A percentile compares a stretch with the other conserved stretches of the same genome.
Evolutionary conservation across 1,140 invertebrate species (phyloP).

Genomic region (Drosophila dunni): DNA sequence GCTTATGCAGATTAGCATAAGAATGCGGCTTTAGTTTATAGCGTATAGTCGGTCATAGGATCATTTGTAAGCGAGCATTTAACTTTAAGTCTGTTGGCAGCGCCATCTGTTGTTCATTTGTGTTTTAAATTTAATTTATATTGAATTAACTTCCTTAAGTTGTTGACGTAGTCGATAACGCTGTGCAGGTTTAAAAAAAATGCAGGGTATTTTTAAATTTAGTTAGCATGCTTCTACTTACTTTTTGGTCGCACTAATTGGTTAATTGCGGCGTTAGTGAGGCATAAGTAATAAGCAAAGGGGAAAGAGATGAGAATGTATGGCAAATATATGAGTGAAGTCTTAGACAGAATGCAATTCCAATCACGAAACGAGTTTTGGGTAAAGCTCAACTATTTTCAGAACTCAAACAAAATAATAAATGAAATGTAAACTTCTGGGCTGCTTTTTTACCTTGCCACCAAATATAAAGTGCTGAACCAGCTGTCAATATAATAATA

Average conservation of each 20-base stretch:
- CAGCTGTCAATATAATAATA: constrained; percentile 62
- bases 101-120: constrained; percentile 24
- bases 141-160: too few species aligned
- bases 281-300: constrained; percentile 28
- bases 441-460: constrained; percentile 76
- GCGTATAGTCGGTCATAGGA: constrained; percentile 20
- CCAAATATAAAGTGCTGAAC: constrained; percentile 72
- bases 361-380: constrained; percentile 5
- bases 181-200: neutral
- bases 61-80: constrained; percentile 8
- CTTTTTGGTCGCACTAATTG: constrained; percentile 76
- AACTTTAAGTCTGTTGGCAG: neutral
- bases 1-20: constrained; percentile 32
- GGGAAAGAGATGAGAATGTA: constrained; percentile 25
- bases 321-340: constrained; percentile 19
- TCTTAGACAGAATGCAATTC: constrained; percentile 11
- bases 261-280: constrained; percentile 50
- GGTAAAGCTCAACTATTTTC: constrained; percentile 4
- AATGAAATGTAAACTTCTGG: constrained; percentile 16
- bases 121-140: neutral
- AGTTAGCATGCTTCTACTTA: constrained; percentile 63
- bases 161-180: neutral
- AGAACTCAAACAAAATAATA: constrained; percentile 7
- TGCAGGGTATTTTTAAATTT: constrained; percentile 1
- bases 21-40: constrained; percentile 31